Conservation (phyloP, 2,888 invertebrate species). For the Dorcus parallelipipedus region DNA sequence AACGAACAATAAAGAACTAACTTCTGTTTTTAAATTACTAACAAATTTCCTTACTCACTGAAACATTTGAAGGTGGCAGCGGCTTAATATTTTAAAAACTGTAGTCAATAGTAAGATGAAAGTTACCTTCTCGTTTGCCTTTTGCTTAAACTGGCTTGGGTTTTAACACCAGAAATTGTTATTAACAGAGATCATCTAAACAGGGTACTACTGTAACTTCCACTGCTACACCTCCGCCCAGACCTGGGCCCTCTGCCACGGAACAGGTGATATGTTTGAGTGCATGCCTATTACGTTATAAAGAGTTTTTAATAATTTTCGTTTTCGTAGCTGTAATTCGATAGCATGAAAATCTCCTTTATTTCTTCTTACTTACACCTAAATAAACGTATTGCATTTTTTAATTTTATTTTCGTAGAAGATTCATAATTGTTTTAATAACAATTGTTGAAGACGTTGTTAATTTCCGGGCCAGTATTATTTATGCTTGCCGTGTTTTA, state of each 20-base stretch:
- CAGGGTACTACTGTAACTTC: slow-evolving; percentile 50
- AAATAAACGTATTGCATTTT: neutral
- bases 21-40: no score
- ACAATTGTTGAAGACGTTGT: no score
- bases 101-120: no score
- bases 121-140: neutral
- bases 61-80: no score
- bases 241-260: slow-evolving; percentile 55
- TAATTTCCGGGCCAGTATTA: neutral
- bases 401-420: neutral
- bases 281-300: slow-evolving; percentile 20
- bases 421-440: neutral
- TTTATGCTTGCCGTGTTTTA: neutral
- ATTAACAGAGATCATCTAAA: slow-evolving; percentile 55
- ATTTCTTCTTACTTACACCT: neutral
- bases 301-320: neutral
- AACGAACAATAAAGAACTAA: no score
- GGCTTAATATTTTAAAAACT: no score
- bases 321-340: neutral
- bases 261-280: slow-evolving; percentile 56
- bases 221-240: slow-evolving; percentile 52
- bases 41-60: no score
- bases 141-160: neutral
- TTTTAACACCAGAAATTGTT: slow-evolving; percentile 25
- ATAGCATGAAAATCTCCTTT: neutral